Conservation (phyloP, 2,888 invertebrate species). For the Chrysodeixis includens region DNA sequence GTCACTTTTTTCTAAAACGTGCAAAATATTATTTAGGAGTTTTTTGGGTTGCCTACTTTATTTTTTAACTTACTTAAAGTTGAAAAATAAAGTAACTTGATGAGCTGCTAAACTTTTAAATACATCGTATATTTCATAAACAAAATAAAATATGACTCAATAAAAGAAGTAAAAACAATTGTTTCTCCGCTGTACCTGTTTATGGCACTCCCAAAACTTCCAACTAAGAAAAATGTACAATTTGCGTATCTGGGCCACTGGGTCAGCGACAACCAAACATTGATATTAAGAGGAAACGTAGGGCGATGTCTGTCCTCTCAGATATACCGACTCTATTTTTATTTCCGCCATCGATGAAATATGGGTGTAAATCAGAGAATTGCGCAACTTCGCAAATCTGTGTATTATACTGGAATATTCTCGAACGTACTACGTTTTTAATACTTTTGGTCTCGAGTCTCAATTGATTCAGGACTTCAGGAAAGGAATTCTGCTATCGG, state of each 20-base stretch:
- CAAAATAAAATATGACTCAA: background rate
- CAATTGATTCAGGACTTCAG: background rate
- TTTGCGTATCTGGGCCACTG: constrained; percentile 5
- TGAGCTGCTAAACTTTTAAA: too few species aligned
- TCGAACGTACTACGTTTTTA: background rate
- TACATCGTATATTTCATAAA: background rate
- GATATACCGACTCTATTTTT: constrained; percentile 3
- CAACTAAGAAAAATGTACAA: constrained; percentile 8
- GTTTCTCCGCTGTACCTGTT: background rate
- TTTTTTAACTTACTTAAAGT: too few species aligned
- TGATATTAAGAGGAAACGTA: constrained; percentile 7
- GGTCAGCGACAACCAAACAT: constrained; percentile 6
- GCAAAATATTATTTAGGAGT: too few species aligned
- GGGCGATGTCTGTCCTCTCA: constrained; percentile 3
- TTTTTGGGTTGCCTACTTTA: too few species aligned
- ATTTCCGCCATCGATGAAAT: constrained; percentile 3
- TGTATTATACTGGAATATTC: background rate
- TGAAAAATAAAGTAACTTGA: too few species aligned
- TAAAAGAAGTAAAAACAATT: background rate
- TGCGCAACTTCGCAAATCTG: background rate
- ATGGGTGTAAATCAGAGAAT: background rate
- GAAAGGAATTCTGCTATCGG: background rate
- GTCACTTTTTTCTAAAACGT: too few species aligned
- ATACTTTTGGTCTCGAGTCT: background rate
- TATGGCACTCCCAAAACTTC: constrained; percentile 8